Percentiles rank a stretch among this genome's conserved stretches.
phyloP scores from a whole-genome alignment of 2,888 invertebrate genomes.

The Campoplex nolae region DNA sequence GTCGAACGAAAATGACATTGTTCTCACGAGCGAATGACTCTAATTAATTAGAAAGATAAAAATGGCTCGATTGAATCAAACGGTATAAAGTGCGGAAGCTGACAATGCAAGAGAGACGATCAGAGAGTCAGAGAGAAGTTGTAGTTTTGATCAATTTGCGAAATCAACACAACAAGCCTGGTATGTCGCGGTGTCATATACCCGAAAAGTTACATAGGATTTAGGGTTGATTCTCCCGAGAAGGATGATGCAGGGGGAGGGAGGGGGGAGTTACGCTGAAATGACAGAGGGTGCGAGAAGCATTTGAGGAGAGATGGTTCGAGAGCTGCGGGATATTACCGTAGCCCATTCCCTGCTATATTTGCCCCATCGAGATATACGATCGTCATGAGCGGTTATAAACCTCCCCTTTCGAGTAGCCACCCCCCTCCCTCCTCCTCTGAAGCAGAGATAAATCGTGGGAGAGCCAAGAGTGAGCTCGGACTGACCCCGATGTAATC shows the following conservation, averaged over 20 bases:
- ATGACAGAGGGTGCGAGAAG: constrained; percentile 41
- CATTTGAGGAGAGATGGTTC: constrained; percentile 40
- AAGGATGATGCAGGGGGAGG: neutral
- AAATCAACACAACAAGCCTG: neutral
- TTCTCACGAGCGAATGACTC: neutral
- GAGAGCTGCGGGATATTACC: constrained; percentile 65
- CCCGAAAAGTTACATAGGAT: constrained; percentile 61
- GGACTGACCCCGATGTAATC: constrained; percentile 65
- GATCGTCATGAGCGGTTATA: constrained; percentile 36
- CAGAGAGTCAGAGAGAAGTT: neutral
- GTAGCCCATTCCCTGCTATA: constrained; percentile 37
- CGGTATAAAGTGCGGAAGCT: neutral
- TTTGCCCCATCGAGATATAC: constrained; percentile 40
- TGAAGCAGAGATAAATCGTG: constrained; percentile 48
- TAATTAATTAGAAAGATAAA: constrained; percentile 2
- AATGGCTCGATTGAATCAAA: neutral
- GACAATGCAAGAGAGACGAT: neutral
- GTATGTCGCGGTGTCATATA: constrained; percentile 9
- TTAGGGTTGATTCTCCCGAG: constrained; percentile 20
- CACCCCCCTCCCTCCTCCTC: neutral
- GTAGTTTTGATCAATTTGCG: neutral
- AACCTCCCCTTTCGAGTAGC: constrained; percentile 23
- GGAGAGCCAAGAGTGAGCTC: constrained; percentile 16
- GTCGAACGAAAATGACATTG: neutral
- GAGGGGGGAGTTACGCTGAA: neutral